Evolutionary conservation across 2,888 invertebrate species (phyloP).

Genomic region (Pediacus dermestoides): DNA sequence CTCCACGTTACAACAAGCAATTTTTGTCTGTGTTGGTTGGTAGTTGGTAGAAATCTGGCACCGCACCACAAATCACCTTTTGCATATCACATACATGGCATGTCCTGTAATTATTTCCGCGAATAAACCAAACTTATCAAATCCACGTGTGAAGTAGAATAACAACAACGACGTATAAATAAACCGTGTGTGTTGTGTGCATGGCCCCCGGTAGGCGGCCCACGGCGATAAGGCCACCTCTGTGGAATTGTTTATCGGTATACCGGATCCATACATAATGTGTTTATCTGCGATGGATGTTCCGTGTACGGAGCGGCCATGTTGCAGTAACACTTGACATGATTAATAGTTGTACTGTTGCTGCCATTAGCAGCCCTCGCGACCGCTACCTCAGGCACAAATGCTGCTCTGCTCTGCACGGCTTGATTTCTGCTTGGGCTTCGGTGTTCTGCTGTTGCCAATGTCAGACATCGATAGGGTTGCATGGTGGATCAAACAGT

Average conservation of each 20-base stretch:
- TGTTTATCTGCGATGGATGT: constrained; percentile 52
- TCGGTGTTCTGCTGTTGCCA: too few relatives aligned
- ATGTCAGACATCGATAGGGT: too few relatives aligned
- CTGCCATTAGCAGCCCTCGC: constrained; percentile 50
- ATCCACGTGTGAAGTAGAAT: constrained; percentile 29
- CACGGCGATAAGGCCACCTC: constrained; percentile 43
- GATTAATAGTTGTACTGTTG: constrained; percentile 50
- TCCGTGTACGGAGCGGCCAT: constrained; percentile 50
- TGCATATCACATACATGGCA: constrained; percentile 19
- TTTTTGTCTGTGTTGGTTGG: constrained; percentile 7
- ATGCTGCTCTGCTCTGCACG: constrained; percentile 12
- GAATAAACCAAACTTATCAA: constrained; percentile 34
- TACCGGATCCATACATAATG: constrained; percentile 50
- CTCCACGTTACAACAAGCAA: neutral
- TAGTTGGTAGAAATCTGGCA: neutral
- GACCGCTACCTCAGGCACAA: constrained; percentile 32
- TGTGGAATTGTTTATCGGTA: constrained; percentile 48
- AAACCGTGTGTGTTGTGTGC: neutral
- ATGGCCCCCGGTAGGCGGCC: constrained; percentile 28
- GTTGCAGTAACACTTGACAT: constrained; percentile 50
- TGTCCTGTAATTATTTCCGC: constrained; percentile 27
- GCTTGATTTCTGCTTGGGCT: too few relatives aligned
- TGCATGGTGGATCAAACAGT: too few relatives aligned
- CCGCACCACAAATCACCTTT: constrained; percentile 19
- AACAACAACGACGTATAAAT: constrained; percentile 8